Percentiles rank a stretch among this genome's conserved stretches.
phyloP scores from a whole-genome alignment of 2,888 invertebrate genomes.

The Mythimna loreyi region DNA sequence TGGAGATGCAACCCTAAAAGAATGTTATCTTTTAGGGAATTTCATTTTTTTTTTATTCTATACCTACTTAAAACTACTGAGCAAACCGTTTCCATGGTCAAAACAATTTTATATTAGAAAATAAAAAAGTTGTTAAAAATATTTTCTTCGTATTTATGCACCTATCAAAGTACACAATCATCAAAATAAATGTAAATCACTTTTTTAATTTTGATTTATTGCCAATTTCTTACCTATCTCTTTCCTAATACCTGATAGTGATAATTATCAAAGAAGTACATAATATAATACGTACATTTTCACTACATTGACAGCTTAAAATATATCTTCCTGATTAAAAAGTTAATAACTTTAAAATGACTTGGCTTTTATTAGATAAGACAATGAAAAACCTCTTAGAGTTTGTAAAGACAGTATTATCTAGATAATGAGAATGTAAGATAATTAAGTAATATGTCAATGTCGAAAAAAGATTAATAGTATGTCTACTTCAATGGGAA shows the following conservation, averaged over 20 bases:
- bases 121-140: no score
- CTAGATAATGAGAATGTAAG: neutral
- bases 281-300: neutral
- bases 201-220: no score
- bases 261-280: constrained; percentile 4
- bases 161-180: no score
- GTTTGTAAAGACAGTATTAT: neutral
- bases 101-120: no score
- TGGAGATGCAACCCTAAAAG: no score
- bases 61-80: no score
- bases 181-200: no score
- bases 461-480: neutral
- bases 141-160: no score
- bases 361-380: constrained; percentile 11
- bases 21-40: no score
- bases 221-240: no score
- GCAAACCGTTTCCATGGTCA: no score
- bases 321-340: neutral
- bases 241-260: constrained; percentile 1
- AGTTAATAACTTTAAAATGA: neutral
- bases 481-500: neutral
- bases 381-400: neutral
- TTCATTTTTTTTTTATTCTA: no score
- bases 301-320: neutral
- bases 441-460: neutral